Base-by-base conservation (phyloP, 2,797 vertebrate genomes). In the Menidia menidia region DNA sequence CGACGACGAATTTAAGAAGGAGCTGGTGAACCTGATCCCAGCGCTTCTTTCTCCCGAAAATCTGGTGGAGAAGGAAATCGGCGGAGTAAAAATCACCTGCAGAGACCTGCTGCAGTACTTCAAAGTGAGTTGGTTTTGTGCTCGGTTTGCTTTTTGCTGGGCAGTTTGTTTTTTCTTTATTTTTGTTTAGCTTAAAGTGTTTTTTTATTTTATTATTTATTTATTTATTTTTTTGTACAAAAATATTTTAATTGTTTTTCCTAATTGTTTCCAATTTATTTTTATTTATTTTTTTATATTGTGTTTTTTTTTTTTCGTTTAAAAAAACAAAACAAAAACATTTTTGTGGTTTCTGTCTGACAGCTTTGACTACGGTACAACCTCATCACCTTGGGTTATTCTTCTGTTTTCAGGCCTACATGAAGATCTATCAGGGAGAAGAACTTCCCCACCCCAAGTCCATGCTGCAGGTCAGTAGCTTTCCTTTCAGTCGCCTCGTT, bases 391-490 rank as follows among this genome's bases (percentile, higher is more conserved):
- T 9, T 10, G 13, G 3, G 43, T 31, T 12, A 35, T 60, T n/a
- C 33, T 18, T 39, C 15, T 15, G 13, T 33, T 68, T 72, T 68
- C 86, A 97, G 96, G 95, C 96, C 61, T 97, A 97, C 72, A 97
- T 97, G 89, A 97, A 97, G 94, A 97, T 97, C 87, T 97, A 97
- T 88, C 96, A 97, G 93, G 96, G 96, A 79, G 96, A 97, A 85
- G 96, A 97, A 73, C 94, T 97, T 77, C 96, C 96, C 87, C 96
- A 97, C 84, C 96, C 96, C 0, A 97, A 97, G 77, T 97, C 96
- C 9, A 97, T 97, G 96, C 92, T 97, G 75, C 96, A 97, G 96
- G 96, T 96, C 90, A 52, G 89, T 75, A 18, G 2, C 16, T 58
- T 41, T 18, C 54, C 9, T 3, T 44, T 44, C 43, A 16, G 43